Base-by-base conservation (phyloP, 2,888 invertebrate species). In the Drosophila vallismaia region DNA sequence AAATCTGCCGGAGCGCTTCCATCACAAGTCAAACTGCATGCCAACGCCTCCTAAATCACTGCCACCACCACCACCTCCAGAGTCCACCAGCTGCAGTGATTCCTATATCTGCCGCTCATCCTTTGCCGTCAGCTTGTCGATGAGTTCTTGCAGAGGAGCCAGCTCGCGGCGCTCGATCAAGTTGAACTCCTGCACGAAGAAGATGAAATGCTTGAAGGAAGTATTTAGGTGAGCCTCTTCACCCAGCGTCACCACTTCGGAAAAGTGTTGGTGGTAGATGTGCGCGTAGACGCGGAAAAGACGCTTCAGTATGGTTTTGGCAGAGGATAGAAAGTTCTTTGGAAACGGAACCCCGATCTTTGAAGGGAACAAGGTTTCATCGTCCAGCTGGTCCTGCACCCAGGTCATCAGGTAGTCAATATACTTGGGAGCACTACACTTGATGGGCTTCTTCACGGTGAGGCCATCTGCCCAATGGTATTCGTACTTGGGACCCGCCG, bases 401-500 rank as follows among this genome's bases (percentile, higher is more conserved):
- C 99, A 99, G 24, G 99, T 98, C 98, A 99, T 98, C 79, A 99
- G 94, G 93, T 98, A 99, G 93, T 99, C 99, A 85, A 99, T 99
- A 92, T 99, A 99, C 92, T 98, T 98, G 54, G 99, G 99, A 57
- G 99, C 99, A 50, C 98, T 99, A 93, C 98, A 99, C 93, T 99
- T 99, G 88, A 99, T 99, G 45, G 99, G 99, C 91, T 99, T 99
- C 92, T 99, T 98, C 28, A 99, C 98, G 0, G 98, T 98, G 89
- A 97, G 97, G 0, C 99, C 99, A 92, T 99, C 99, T 0, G 99
- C 99, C 99, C 99, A 99, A 92, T 99, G 99, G 92, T 99, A 99
- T 93, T 99, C 99, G 91, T 99, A 99, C 93, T 99, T 98, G 74
- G 99, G 98, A 45, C 99, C 99, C 10, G 99, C 99, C 8, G 98